phyloP scores from a whole-genome alignment of 2,888 invertebrate species.

The Erynnis tages region DNA sequence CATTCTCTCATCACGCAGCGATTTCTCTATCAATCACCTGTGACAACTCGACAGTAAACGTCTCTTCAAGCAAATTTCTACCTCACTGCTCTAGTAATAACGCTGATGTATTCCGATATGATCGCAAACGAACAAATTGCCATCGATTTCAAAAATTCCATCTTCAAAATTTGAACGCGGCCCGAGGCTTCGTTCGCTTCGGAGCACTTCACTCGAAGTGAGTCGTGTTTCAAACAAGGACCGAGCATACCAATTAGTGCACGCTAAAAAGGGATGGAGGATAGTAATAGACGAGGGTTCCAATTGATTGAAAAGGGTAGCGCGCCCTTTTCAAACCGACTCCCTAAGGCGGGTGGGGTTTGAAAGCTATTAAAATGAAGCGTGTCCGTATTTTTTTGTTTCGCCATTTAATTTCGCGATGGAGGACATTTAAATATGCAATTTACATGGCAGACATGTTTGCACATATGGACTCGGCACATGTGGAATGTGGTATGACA shows the following conservation, averaged over 20 bases:
- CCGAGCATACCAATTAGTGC: constrained; percentile 19
- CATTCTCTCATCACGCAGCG: constrained; percentile 61
- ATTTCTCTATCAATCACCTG: constrained; percentile 63
- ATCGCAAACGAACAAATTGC: constrained; percentile 19
- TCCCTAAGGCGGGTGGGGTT: constrained; percentile 67
- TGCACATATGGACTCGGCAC: constrained; percentile 39
- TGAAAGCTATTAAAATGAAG: constrained; percentile 48
- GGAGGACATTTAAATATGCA: constrained; percentile 74
- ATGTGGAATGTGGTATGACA: constrained; percentile 15
- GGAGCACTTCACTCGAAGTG: constrained; percentile 47
- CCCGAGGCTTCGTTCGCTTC: constrained; percentile 62
- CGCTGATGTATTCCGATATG: constrained; percentile 16
- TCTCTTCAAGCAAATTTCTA: constrained; percentile 32
- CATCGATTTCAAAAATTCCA: constrained; percentile 54
- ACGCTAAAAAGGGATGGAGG: constrained; percentile 46
- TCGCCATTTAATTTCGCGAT: constrained; percentile 78
- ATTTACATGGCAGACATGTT: constrained; percentile 71
- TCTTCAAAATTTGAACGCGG: constrained; percentile 57
- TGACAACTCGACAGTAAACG: constrained; percentile 36
- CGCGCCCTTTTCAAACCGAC: constrained; percentile 54
- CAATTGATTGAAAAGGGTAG: constrained; percentile 75
- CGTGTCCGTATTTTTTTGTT: constrained; percentile 68
- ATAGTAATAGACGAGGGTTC: constrained; percentile 64
- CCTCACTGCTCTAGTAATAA: constrained; percentile 24
- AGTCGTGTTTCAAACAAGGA: constrained; percentile 60